Evolutionary conservation across 2,888 invertebrate genomes (phyloP).

Genomic region (Tenthredo amoena): DNA sequence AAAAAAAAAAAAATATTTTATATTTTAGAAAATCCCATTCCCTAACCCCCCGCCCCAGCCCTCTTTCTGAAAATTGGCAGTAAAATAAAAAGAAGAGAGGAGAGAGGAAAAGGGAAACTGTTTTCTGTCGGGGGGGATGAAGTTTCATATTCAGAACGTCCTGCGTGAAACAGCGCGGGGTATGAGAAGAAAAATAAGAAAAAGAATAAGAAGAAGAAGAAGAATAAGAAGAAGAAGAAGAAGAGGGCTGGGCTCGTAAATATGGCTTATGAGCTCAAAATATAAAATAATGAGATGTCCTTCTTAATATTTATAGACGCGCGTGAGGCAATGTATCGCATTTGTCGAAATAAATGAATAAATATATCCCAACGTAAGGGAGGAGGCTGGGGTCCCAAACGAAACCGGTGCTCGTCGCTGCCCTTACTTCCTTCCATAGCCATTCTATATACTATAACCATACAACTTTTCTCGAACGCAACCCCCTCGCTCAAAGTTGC

Average conservation of each 20-base stretch:
- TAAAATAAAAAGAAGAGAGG: slow-evolving; percentile 56
- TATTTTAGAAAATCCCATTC: slow-evolving; percentile 55
- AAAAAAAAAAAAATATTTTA: slow-evolving; percentile 55
- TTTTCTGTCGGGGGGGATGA: slow-evolving; percentile 58
- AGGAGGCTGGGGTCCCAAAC: slow-evolving; percentile 34
- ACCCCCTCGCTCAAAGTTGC: not conserved
- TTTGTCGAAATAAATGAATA: slow-evolving; percentile 58
- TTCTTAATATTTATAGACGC: slow-evolving; percentile 70
- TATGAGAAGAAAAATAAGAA: slow-evolving; percentile 36
- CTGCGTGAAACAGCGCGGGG: slow-evolving; percentile 25
- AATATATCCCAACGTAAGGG: slow-evolving; percentile 53
- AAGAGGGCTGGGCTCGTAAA: slow-evolving; percentile 66
- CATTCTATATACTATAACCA: not conserved
- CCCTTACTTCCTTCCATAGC: not conserved
- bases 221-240: slow-evolving; percentile 42
- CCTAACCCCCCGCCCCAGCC: slow-evolving; percentile 44
- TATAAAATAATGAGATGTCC: slow-evolving; percentile 71
- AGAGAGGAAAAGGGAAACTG: slow-evolving; percentile 15
- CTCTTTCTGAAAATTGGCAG: slow-evolving; percentile 59
- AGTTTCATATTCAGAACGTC: slow-evolving; percentile 59
- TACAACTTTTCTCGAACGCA: slow-evolving; percentile 9
- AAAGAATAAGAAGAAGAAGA: slow-evolving; percentile 47
- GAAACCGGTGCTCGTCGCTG: not conserved
- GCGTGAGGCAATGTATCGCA: slow-evolving; percentile 57
- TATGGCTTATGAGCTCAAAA: slow-evolving; percentile 71